These are phyloP conservation scores for Drosophila burlai DNA, from an alignment of 1,140 invertebrate species.

Conservation along the genomic window DNA sequence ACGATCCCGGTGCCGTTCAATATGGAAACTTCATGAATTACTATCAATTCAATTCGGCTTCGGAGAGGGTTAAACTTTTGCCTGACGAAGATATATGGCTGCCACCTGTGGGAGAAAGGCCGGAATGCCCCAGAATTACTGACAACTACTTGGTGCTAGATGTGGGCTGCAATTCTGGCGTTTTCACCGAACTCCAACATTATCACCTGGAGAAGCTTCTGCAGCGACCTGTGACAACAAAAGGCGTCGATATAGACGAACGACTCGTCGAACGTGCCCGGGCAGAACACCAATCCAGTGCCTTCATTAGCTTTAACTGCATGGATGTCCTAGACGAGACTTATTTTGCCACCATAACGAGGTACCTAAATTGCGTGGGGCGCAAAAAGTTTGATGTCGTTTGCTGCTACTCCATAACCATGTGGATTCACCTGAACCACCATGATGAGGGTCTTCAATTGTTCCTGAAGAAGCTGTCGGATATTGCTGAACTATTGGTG, in stretches of 20 bases:
- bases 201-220: slow-evolving; percentile 48
- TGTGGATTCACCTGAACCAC: slow-evolving; percentile 95
- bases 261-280: slow-evolving; percentile 89
- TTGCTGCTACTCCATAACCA: slow-evolving; percentile 93
- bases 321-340: slow-evolving; percentile 88
- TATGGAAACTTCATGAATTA: slow-evolving; percentile 91
- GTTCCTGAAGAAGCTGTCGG: slow-evolving; percentile 87
- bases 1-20: slow-evolving; percentile 90
- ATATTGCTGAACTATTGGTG: slow-evolving; percentile 87
- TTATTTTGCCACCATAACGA: slow-evolving; percentile 78
- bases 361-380: slow-evolving; percentile 85
- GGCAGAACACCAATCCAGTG: slow-evolving; percentile 81
- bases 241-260: slow-evolving; percentile 91
- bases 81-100: slow-evolving; percentile 87
- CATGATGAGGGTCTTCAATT: slow-evolving; percentile 89
- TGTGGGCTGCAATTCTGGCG: slow-evolving; percentile 93
- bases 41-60: too few relatives aligned
- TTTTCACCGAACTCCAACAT: slow-evolving; percentile 87
- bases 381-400: slow-evolving; percentile 88
- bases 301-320: slow-evolving; percentile 87
- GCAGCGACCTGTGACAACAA: slow-evolving; percentile 86
- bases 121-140: slow-evolving; percentile 29
- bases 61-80: slow-evolving; percentile 72
- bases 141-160: slow-evolving; percentile 88
- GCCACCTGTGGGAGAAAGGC: not conserved